Percentiles rank a stretch among this genome's conserved stretches.
These are phyloP conservation scores for Pollenia griseotomentosa DNA, from an alignment of 2,888 invertebrate species.

Conservation along the genomic window DNA sequence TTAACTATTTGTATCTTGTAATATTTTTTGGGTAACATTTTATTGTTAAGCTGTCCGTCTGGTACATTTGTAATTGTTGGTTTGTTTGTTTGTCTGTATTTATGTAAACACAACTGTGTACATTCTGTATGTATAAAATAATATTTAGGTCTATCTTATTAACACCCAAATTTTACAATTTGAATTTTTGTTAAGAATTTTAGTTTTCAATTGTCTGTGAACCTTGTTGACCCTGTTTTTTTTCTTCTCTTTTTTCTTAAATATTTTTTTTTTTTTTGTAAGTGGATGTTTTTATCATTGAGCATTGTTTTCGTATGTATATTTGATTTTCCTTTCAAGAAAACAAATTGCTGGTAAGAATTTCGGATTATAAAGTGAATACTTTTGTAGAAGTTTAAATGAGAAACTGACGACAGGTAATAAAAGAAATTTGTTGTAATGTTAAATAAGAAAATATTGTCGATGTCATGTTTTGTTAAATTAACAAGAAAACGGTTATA, in stretches of 20 bases:
- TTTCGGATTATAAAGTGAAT: background rate
- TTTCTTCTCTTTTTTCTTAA: background rate
- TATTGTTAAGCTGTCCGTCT: conserved; percentile 14
- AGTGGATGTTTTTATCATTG: conserved; percentile 24
- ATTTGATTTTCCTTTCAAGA: background rate
- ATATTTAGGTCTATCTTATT: conserved; percentile 34
- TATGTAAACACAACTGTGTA: background rate
- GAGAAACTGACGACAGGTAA: background rate
- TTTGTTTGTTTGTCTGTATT: conserved; percentile 16
- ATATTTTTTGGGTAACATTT: no score
- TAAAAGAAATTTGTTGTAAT: background rate
- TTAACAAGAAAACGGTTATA: no score
- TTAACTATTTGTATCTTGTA: background rate
- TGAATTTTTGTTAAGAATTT: conserved; percentile 40
- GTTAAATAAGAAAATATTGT: no score
- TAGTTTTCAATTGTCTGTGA: conserved; percentile 37
- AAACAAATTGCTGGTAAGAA: background rate
- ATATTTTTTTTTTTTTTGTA: background rate
- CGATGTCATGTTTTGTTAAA: no score
- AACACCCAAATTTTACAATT: conserved; percentile 32
- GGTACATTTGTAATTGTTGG: conserved; percentile 31
- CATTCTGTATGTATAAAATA: conserved; percentile 14
- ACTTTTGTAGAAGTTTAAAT: no score
- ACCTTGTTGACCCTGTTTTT: conserved; percentile 39
- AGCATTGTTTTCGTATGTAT: background rate